These are phyloP conservation scores for Macropus fuliginosus DNA, from an alignment of 2,797 vertebrate genomes.

Conservation along the genomic window DNA sequence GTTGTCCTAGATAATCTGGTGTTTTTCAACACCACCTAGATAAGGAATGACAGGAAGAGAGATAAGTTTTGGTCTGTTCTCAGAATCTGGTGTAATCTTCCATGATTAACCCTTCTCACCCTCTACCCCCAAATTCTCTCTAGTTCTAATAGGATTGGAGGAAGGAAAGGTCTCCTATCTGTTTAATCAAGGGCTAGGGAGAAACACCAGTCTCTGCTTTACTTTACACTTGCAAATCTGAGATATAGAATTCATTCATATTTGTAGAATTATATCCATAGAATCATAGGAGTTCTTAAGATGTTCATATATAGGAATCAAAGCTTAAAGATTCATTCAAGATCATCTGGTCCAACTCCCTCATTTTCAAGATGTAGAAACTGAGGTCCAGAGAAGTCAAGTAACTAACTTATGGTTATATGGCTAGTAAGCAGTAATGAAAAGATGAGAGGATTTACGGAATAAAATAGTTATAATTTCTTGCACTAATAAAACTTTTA, in stretches of 20 bases:
- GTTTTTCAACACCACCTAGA: slow-evolving; percentile 78
- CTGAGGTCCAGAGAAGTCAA: not conserved
- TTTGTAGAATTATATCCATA: not conserved
- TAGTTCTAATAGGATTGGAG: not conserved
- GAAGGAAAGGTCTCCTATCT: not conserved
- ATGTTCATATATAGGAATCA: not conserved
- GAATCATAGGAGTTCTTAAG: not conserved
- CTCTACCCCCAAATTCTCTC: not conserved
- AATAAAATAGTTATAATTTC: not conserved
- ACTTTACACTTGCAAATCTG: not conserved
- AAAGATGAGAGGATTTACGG: not conserved
- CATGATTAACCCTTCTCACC: not conserved
- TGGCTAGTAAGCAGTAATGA: not conserved
- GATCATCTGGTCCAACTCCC: not conserved
- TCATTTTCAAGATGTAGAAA: not conserved
- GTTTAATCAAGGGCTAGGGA: not conserved
- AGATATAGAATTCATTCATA: not conserved
- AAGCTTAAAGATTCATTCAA: not conserved
- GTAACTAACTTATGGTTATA: not conserved
- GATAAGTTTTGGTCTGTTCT: slow-evolving; percentile 66
- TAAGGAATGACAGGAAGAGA: slow-evolving; percentile 64
- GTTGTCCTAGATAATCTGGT: slow-evolving; percentile 70
- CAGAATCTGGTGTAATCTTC: slow-evolving; percentile 48
- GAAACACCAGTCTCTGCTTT: not conserved
- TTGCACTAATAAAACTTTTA: not conserved